Evolutionary conservation across 2,113 vertebrate genomes (phyloP), one percentile per base, ranked within the genome.

Genomic region (Pluvialis apricaria): DNA sequence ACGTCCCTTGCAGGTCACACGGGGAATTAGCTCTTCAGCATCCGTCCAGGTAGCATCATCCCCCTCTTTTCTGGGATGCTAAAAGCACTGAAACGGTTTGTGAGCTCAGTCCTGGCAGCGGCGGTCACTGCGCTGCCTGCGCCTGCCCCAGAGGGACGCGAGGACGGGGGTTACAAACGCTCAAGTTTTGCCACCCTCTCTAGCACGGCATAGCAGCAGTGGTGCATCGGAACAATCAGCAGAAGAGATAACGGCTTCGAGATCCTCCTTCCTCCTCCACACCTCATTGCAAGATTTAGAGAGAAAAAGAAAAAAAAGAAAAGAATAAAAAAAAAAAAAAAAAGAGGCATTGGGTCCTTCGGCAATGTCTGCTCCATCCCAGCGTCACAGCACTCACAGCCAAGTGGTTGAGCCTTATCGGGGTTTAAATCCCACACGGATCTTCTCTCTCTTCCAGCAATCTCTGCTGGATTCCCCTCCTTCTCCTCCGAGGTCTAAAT

Each of bases 161-260:
- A 76, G 58, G 42, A 34, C 12, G 10, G 8, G 83, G 71, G 34
- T 47, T 15, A 25, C 31, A 29, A 80, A 44, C 7, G 11, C 40
- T 34, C 14, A 2, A 81, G 73, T 61, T 71, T 84, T 75, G 84
- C n/a, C 69, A 42, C 86, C 88, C 83, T 71, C 86, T 70, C 65
- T 16, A 44, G 80, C 66, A 51, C 0, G 6, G 68, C n/a, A 34
- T 3, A 75, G 90, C 90, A 91, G 96, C 68, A 77, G 79, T 6
- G 52, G 57, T 11, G 36, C 14, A 12, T 29, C 3, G 1, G 3
- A 73, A 47, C 34, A 42, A 69, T 69, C 80, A 69, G 89, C 69
- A 92, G 86, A 51, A 77, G 49, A 77, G 71, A 58, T 9, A 66
- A 93, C 55, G 82, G 94, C 95, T 95, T 88, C 12, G 85, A 82